phyloP scores from a whole-genome alignment of 2,797 vertebrate species.

The Spinus pinus region DNA sequence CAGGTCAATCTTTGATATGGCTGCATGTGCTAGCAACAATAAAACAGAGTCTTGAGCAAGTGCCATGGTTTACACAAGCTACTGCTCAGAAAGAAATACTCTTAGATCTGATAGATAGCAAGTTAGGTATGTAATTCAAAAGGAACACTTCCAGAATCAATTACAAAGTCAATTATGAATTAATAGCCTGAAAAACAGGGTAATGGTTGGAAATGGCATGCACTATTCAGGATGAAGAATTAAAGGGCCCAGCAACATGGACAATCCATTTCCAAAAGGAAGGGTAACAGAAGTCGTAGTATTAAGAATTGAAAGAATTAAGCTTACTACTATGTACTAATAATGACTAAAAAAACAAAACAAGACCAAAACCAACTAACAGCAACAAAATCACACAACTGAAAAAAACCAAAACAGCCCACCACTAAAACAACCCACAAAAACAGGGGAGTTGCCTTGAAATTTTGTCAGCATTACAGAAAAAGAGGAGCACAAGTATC shows the following conservation, averaged over 20 bases:
- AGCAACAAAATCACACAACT: not conserved
- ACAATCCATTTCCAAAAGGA: not conserved
- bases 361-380: not conserved
- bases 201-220: not conserved
- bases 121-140: not conserved
- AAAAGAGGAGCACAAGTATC: not conserved
- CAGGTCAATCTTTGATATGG: constrained; percentile 79
- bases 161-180: not conserved
- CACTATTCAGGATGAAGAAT: not conserved
- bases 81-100: not conserved
- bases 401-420: not conserved
- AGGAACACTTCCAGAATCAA: not conserved
- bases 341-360: not conserved
- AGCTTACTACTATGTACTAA: not conserved
- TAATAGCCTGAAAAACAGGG: not conserved
- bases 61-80: not conserved
- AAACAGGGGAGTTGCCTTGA: not conserved
- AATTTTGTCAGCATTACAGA: not conserved
- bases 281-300: not conserved
- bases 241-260: accelerated
- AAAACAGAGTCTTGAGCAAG: not conserved
- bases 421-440: not conserved
- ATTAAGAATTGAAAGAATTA: not conserved
- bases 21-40: constrained; percentile 62
- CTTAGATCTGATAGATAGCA: not conserved